Evolutionary conservation across 2,113 vertebrate genomes (phyloP).

Genomic region (Talpa occidentalis): DNA sequence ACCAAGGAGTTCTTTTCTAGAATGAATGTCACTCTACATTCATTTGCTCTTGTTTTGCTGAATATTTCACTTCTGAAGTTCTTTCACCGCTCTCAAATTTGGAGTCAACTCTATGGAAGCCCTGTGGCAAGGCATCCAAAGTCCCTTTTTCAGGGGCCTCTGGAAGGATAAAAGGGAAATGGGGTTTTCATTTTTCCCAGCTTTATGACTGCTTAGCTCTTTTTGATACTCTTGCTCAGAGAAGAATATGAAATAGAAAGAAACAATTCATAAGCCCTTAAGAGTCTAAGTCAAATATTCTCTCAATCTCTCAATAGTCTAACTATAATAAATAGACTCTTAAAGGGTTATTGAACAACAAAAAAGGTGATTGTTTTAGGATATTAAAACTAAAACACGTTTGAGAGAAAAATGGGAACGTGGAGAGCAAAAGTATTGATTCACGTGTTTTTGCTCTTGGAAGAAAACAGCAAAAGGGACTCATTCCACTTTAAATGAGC

Average conservation of each 20-base stretch:
- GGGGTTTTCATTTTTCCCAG: constrained; percentile 1
- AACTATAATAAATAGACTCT: not conserved
- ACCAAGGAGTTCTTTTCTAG: too few species aligned
- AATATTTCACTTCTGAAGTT: too few species aligned
- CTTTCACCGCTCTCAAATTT: not conserved
- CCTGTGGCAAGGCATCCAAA: constrained; percentile 2
- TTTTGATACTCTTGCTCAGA: constrained; percentile 17
- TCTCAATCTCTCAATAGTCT: too few species aligned
- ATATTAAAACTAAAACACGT: not conserved
- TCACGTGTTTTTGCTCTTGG: not conserved
- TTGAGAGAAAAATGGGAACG: not conserved
- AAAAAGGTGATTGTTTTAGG: not conserved
- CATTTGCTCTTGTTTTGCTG: too few species aligned
- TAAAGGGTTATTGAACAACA: not conserved
- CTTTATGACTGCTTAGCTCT: constrained; percentile 22
- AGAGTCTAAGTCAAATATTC: constrained; percentile 37
- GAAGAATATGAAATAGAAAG: constrained; percentile 30
- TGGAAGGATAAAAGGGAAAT: not conserved
- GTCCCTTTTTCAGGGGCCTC: not conserved
- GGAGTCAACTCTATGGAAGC: not conserved
- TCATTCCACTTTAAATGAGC: not conserved
- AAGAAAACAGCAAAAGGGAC: constrained; percentile 28
- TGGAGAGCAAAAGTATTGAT: constrained; percentile 4
- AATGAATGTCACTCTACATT: too few species aligned
- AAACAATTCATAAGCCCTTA: constrained; percentile 24